phyloP scores from a whole-genome alignment of 2,888 invertebrate genomes.

The Drosophila acutilabella region DNA sequence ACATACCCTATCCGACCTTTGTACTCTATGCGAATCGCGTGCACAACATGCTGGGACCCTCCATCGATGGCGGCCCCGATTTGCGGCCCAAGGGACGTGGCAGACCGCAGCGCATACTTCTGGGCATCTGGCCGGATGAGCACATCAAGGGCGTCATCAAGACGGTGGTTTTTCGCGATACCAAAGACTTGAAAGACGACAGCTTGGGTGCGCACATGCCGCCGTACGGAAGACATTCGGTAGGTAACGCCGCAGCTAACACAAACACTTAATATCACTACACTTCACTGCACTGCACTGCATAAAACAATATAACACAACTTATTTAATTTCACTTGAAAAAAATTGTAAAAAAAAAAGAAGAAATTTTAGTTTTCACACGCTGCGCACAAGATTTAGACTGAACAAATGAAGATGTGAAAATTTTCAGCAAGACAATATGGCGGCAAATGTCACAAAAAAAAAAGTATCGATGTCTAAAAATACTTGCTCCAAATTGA shows the following conservation, averaged over 20 bases:
- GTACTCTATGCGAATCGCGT: slow-evolving; percentile 96
- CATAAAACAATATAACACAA: background rate
- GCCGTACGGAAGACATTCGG: slow-evolving; percentile 88
- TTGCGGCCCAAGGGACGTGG: slow-evolving; percentile 96
- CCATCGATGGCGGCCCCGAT: slow-evolving; percentile 95
- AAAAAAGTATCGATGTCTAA: slow-evolving; percentile 1
- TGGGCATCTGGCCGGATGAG: slow-evolving; percentile 97
- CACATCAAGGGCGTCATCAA: slow-evolving; percentile 96
- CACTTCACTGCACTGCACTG: background rate
- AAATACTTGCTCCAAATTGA: background rate
- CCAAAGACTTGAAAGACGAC: slow-evolving; percentile 91
- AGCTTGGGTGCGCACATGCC: slow-evolving; percentile 85
- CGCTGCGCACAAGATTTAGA: background rate
- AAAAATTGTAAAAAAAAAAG: background rate
- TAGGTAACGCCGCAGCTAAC: slow-evolving; percentile 82
- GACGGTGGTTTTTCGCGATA: slow-evolving; percentile 96
- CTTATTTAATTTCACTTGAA: background rate
- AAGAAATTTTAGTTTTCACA: background rate
- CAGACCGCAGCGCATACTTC: slow-evolving; percentile 94
- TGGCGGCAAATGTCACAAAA: background rate
- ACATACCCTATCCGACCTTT: slow-evolving; percentile 97
- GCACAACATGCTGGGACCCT: slow-evolving; percentile 97
- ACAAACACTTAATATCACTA: background rate
- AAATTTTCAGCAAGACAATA: background rate
- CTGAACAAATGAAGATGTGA: background rate